A percentile compares a stretch with the other conserved stretches of the same genome.
phyloP scores from a whole-genome alignment of 2,888 invertebrate genomes.

The Netelia virgata region DNA sequence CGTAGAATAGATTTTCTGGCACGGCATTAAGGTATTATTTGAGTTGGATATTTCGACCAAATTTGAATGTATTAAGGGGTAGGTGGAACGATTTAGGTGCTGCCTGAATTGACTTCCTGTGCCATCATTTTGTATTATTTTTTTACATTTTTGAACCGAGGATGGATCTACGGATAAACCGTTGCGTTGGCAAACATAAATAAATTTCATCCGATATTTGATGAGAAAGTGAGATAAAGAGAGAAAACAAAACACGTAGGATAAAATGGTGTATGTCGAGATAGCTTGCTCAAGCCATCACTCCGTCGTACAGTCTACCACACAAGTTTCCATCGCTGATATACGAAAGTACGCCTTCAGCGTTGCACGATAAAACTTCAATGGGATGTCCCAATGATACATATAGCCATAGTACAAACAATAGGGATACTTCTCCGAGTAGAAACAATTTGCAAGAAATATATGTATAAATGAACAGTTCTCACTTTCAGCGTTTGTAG shows the following conservation, averaged over 20 bases:
- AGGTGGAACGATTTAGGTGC: too few relatives aligned
- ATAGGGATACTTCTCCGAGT: constrained; percentile 32
- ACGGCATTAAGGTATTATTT: neutral
- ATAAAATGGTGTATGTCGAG: constrained; percentile 73
- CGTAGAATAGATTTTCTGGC: constrained; percentile 27
- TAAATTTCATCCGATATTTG: neutral
- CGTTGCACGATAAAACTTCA: constrained; percentile 53
- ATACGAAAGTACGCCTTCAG: constrained; percentile 33
- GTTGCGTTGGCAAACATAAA: too few relatives aligned
- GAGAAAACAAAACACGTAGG: constrained; percentile 13
- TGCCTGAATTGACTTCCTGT: too few relatives aligned
- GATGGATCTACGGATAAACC: too few relatives aligned
- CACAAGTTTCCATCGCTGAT: constrained; percentile 61
- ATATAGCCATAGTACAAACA: constrained; percentile 33
- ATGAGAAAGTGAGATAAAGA: constrained; percentile 2
- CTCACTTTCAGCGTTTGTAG: constrained; percentile 1
- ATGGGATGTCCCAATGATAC: constrained; percentile 29
- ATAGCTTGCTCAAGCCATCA: constrained; percentile 75
- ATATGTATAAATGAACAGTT: constrained; percentile 56
- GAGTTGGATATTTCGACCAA: too few relatives aligned
- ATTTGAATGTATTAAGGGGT: too few relatives aligned
- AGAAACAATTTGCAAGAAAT: constrained; percentile 58
- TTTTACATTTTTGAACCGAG: too few relatives aligned
- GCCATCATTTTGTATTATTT: too few relatives aligned
- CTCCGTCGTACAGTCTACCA: constrained; percentile 72